Base-by-base conservation (phyloP, 1,140 invertebrate genomes). In the Cryptotermes secundus region DNA sequence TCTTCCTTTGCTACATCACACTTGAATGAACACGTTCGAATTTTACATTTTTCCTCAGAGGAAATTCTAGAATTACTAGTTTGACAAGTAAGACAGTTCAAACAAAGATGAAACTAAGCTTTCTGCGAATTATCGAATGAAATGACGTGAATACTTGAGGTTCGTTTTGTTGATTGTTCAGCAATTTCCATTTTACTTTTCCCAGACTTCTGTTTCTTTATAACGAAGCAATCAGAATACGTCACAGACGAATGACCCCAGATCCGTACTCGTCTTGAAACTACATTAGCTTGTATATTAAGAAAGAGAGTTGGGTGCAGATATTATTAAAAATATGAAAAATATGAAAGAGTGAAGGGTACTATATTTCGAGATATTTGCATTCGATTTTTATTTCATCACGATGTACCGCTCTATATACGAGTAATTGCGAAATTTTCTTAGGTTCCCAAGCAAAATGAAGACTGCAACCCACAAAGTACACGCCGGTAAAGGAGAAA, bases 91-190 rank as follows among this genome's bases (percentile, higher is more conserved):
- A n/a, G 31, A 72, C n/a, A 72, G 59, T 72, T 72, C 59, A 72
- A 72, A 72, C 59, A 72, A n/a, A 72, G 59, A 72, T 31, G 59
- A 72, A 72, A 72, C 59, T n/a, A n/a, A 72, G 59, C 59, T 72
- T 26, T 72, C 59, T 72, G 59, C 59, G 31, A 72, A 72, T 72
- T 72, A 72, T 26, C 31, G 59, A 72, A 72, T 72, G 59, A 72
- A 72, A 72, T 72, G 26, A 72, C 26, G 59, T 31, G 59, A 31
- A 72, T 72, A 72, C n/a, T 72, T 14, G 59, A 72, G 59, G 59
- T 72, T 72, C 59, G n/a, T 26, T 72, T 72, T 72, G 59, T 72
- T 72, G 59, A 72, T 72, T 72, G 59, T 19, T 49, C 45, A 49
- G 45, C 14, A 19, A 49, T 49, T 19, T 49, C 16, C 26, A 72